Conservation (phyloP, 1,140 invertebrate species). For the Drosophila mauritiana region DNA sequence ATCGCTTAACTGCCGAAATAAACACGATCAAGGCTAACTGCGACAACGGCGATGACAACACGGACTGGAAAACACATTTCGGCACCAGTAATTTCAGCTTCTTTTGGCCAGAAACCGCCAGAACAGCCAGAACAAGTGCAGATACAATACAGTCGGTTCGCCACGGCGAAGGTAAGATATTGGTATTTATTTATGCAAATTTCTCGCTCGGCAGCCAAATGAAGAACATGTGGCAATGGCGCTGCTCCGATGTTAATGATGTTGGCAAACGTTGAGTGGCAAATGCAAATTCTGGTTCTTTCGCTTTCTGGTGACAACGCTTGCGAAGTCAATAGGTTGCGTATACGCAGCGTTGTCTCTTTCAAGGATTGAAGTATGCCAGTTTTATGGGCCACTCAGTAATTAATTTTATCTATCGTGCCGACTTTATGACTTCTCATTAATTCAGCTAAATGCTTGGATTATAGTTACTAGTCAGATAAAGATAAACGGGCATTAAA, state of each 20-base stretch:
- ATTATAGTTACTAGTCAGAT: too few species aligned
- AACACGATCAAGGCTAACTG: conserved; percentile 71
- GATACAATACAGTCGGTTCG: conserved; percentile 32
- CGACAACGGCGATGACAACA: conserved; percentile 37
- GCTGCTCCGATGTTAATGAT: conserved; percentile 48
- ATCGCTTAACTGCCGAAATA: conserved; percentile 70
- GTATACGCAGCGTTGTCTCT: conserved; percentile 53
- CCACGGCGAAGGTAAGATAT: conserved; percentile 38
- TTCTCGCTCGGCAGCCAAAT: conserved; percentile 36
- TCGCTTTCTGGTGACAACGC: conserved; percentile 6
- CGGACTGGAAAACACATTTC: conserved; percentile 71
- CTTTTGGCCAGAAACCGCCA: conserved; percentile 4
- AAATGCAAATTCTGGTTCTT: conserved; percentile 48
- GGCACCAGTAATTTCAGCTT: conserved; percentile 34
- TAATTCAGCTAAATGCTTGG: conserved; percentile 2
- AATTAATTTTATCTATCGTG: conserved; percentile 59
- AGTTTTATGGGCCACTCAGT: conserved; percentile 19
- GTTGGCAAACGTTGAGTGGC: conserved; percentile 23
- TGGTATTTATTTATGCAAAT: conserved; percentile 74
- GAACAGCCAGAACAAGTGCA: conserved; percentile 50
- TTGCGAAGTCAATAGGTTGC: conserved; percentile 23
- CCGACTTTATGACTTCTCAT: conserved; percentile 37
- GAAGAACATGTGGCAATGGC: conserved; percentile 51
- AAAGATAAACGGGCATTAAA: too few species aligned
- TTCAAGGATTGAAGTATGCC: neutral